Conservation (phyloP, 1,140 invertebrate species). For the Heliconius hewitsoni region DNA sequence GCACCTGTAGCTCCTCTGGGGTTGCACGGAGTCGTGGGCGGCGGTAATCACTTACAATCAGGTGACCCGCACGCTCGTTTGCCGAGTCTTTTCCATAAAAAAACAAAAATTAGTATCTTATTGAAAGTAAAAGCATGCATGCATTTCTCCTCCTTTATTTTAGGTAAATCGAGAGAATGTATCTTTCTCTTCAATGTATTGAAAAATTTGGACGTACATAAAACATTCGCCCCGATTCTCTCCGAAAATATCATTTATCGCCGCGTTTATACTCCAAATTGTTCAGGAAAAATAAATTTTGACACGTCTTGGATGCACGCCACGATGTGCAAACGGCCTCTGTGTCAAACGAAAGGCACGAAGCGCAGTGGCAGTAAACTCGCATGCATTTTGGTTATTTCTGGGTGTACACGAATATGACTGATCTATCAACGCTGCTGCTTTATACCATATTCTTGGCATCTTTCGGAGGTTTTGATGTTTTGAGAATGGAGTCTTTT, state of each 20-base stretch:
- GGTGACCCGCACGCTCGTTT: too few relatives aligned
- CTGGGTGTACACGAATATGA: neutral
- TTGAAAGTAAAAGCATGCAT: too few relatives aligned
- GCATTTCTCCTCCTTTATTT: neutral
- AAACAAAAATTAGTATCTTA: too few relatives aligned
- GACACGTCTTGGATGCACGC: constrained; percentile 16
- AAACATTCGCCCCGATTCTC: neutral
- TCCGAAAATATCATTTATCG: constrained; percentile 8
- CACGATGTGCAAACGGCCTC: constrained; percentile 16
- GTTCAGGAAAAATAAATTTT: constrained; percentile 14
- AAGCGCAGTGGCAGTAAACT: constrained; percentile 8
- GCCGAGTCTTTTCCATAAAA: too few relatives aligned
- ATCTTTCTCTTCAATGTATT: neutral
- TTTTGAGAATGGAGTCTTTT: neutral
- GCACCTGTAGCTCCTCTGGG: too few relatives aligned
- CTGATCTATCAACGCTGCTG: constrained; percentile 1
- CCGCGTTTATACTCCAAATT: neutral
- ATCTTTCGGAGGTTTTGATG: neutral
- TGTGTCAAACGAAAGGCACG: constrained; percentile 19
- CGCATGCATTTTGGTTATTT: neutral
- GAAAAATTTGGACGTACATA: neutral
- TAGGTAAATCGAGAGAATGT: neutral
- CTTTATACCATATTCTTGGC: neutral
- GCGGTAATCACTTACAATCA: too few relatives aligned
- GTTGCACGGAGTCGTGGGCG: too few relatives aligned